Percentiles rank a stretch among this genome's conserved stretches.
Conservation (phyloP, 2,888 invertebrate genomes). For the Subacronicta megacephala region DNA sequence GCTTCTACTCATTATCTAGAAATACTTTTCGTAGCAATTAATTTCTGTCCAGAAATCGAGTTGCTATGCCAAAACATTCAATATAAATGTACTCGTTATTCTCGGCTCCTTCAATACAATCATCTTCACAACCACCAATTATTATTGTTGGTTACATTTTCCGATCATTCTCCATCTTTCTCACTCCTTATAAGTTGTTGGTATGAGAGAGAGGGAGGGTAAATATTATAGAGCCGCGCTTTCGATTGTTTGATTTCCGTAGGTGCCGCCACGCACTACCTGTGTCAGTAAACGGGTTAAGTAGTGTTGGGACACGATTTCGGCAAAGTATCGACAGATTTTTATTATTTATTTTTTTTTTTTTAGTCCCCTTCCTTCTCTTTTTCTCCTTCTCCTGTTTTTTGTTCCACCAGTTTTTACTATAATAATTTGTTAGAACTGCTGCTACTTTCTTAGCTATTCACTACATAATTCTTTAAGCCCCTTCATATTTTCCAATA, state of each 20-base stretch:
- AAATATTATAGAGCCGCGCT: conserved; percentile 34
- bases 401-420: too few relatives aligned
- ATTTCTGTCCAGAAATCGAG: not conserved
- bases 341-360: too few relatives aligned
- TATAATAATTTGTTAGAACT: not conserved
- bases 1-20: not conserved
- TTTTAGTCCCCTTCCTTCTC: too few relatives aligned
- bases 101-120: conserved; percentile 42
- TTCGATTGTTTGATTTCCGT: conserved; percentile 79
- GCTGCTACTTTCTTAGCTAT: not conserved
- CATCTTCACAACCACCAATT: conserved; percentile 32
- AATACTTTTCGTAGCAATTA: not conserved
- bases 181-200: conserved; percentile 1
- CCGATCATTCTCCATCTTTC: conserved; percentile 6
- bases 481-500: not conserved
- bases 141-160: conserved; percentile 53
- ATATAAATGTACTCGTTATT: conserved; percentile 12
- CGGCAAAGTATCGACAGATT: conserved; percentile 13
- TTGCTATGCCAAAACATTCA: not conserved
- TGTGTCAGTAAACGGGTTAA: conserved; percentile 68
- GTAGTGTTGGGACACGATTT: conserved; percentile 47
- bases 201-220: conserved; percentile 27
- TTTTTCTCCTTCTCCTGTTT: too few relatives aligned
- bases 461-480: not conserved
- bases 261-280: conserved; percentile 63